These are phyloP conservation scores for Tachysurus fulvidraco DNA, from an alignment of 2,113 vertebrate species.

Conservation along the genomic window DNA sequence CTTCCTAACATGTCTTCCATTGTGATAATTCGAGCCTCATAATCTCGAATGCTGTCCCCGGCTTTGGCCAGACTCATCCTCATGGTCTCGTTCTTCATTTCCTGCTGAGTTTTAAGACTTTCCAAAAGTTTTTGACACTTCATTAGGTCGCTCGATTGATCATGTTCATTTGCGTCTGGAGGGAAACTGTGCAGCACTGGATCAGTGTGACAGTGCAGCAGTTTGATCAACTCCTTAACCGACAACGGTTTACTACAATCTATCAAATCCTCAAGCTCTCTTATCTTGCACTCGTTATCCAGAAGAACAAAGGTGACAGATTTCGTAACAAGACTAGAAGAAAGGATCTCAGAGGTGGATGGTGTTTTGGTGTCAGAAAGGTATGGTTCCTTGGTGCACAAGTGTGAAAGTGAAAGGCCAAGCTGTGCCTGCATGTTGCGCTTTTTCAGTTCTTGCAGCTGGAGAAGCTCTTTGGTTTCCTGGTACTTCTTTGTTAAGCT, in stretches of 20 bases:
- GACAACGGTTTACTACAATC: conserved; percentile 62
- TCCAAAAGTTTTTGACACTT: conserved; percentile 68
- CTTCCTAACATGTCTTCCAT: conserved; percentile 72
- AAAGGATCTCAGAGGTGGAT: conserved; percentile 55
- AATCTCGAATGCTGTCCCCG: conserved; percentile 71
- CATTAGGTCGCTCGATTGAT: conserved; percentile 37
- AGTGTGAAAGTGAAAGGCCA: conserved; percentile 75
- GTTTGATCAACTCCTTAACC: conserved; percentile 62
- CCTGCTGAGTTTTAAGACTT: conserved; percentile 70
- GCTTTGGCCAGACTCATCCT: conserved; percentile 69
- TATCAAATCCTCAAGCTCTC: conserved; percentile 70
- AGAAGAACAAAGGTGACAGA: conserved; percentile 62
- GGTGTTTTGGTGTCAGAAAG: conserved; percentile 66
- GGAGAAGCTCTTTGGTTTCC: conserved; percentile 83
- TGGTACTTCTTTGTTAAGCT: conserved; percentile 83
- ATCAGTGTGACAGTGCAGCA: conserved; percentile 63
- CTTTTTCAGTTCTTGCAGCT: conserved; percentile 82
- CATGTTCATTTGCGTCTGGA: conserved; percentile 54
- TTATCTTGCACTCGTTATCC: conserved; percentile 68
- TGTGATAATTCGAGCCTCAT: conserved; percentile 70
- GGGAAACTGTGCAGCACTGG: conserved; percentile 20
- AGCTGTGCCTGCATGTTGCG: conserved; percentile 82
- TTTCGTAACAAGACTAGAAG: conserved; percentile 65
- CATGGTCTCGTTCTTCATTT: conserved; percentile 70
- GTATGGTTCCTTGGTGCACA: conserved; percentile 68